These are phyloP conservation scores for Chelon labrosus DNA, from an alignment of 2,797 vertebrate species.

Conservation along the genomic window DNA sequence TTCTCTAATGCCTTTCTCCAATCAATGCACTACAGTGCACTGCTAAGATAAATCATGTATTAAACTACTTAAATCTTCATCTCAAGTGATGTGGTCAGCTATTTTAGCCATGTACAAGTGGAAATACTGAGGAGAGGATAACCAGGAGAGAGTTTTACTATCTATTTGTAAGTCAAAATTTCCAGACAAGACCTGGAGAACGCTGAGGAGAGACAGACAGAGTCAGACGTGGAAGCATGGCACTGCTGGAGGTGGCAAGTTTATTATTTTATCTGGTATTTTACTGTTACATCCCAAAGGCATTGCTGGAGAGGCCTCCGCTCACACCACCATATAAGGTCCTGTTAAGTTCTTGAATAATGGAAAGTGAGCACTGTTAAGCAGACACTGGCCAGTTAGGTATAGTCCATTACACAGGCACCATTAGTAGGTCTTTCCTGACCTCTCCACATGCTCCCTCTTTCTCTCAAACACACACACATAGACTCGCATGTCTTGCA, in stretches of 20 bases:
- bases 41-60: too few relatives aligned
- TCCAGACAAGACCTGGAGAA: not conserved
- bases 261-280: not conserved
- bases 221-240: not conserved
- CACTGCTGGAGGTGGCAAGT: not conserved
- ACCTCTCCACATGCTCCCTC: not conserved
- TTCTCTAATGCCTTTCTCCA: too few relatives aligned
- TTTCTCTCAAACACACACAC: not conserved
- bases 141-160: not conserved
- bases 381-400: slow-evolving; percentile 1
- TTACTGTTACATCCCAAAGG: not conserved
- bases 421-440: slow-evolving; percentile 10
- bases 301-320: too few relatives aligned
- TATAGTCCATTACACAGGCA: slow-evolving; percentile 23
- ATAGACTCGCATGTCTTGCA: slow-evolving; percentile 11
- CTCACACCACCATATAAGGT: too few relatives aligned
- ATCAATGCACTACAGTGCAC: too few relatives aligned
- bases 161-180: not conserved
- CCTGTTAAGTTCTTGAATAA: slow-evolving; percentile 2
- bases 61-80: too few relatives aligned
- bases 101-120: not conserved
- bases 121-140: not conserved
- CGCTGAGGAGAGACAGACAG: not conserved
- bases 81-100: too few relatives aligned
- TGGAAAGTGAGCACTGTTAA: not conserved